Evolutionary conservation across 2,797 vertebrate genomes (phyloP).

Genomic region (Pantherophis vulpinus): DNA sequence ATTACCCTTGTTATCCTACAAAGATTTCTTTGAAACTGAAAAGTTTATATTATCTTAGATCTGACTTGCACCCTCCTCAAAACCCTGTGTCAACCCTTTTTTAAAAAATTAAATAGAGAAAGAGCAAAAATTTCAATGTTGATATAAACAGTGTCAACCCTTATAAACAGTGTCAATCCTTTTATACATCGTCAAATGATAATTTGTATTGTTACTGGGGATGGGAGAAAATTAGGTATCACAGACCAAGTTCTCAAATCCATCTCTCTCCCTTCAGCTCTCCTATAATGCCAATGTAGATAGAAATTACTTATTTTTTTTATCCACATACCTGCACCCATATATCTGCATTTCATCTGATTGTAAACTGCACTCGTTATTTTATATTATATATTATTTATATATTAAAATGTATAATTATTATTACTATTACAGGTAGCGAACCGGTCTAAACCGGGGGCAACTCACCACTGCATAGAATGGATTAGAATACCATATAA

Average conservation of each 20-base stretch:
- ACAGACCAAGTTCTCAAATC: neutral
- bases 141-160: no score
- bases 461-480: neutral
- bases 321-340: neutral
- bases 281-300: neutral
- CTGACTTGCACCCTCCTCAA: neutral
- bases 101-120: no score
- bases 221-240: neutral
- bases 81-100: neutral
- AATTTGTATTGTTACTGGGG: neutral
- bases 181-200: neutral
- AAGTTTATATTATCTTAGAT: neutral
- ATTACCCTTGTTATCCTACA: neutral
- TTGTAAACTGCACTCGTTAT: neutral
- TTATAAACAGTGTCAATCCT: neutral
- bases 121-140: no score
- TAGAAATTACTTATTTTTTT: neutral
- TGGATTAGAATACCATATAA: neutral
- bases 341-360: neutral
- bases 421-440: neutral
- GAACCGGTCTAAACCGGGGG: no score
- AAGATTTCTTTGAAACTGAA: neutral
- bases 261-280: neutral
- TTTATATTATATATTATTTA: no score
- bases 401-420: neutral